Percentiles rank a stretch among this genome's conserved stretches.
phyloP scores from a whole-genome alignment of 2,888 invertebrate species.

The Gastracanthus pulcherrimus region DNA sequence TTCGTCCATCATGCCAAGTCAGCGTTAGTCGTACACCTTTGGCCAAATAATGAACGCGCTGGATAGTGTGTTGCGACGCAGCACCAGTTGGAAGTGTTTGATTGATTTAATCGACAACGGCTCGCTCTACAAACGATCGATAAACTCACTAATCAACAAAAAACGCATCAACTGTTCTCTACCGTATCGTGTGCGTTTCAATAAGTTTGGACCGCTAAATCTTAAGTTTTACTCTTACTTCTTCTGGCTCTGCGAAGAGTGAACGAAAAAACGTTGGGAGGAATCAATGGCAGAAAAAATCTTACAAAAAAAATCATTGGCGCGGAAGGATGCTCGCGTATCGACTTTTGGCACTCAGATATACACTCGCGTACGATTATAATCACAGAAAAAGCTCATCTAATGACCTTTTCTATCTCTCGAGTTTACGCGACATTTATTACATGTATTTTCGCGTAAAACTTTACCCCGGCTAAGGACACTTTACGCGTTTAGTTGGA shows the following conservation, averaged over 20 bases:
- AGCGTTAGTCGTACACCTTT: neutral
- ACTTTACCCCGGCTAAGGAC: no score
- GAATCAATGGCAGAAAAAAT: slow-evolving; percentile 24
- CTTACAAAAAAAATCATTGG: neutral
- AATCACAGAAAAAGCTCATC: slow-evolving; percentile 35
- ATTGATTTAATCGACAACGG: slow-evolving; percentile 40
- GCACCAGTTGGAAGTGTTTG: slow-evolving; percentile 16
- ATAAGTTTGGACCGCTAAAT: slow-evolving; percentile 47
- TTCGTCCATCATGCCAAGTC: slow-evolving; percentile 9
- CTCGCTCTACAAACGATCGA: slow-evolving; percentile 13
- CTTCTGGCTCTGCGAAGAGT: neutral
- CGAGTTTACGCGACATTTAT: neutral
- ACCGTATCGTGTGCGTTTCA: slow-evolving; percentile 24
- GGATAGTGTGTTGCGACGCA: neutral
- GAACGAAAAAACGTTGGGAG: neutral
- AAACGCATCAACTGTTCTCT: slow-evolving; percentile 1
- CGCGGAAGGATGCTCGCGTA: slow-evolving; percentile 5
- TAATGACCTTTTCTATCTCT: neutral
- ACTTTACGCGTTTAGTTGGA: neutral
- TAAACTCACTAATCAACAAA: slow-evolving; percentile 35
- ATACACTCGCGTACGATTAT: slow-evolving; percentile 8
- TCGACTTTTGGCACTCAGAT: slow-evolving; percentile 43
- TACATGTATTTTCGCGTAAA: neutral
- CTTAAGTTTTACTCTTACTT: slow-evolving; percentile 15
- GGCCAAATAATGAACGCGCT: neutral